phyloP scores from a whole-genome alignment of 2,797 vertebrate species.

The Fundulus diaphanus region DNA sequence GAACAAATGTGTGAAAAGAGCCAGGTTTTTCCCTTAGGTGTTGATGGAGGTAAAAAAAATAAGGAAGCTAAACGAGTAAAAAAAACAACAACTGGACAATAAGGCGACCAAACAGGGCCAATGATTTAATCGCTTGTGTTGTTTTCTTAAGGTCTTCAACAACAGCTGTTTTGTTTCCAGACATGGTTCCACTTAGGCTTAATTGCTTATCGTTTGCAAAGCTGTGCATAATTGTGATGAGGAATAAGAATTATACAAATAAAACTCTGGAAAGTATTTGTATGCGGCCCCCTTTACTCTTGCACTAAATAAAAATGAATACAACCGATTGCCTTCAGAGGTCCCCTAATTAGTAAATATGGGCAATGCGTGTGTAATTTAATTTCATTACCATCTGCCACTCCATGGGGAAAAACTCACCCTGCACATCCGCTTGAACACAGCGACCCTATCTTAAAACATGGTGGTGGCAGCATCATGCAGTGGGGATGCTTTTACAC shows the following conservation, averaged over 20 bases:
- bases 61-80: neutral
- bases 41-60: neutral
- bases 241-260: neutral
- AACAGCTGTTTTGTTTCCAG: neutral
- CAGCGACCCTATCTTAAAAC: neutral
- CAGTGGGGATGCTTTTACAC: neutral
- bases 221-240: neutral
- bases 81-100: neutral
- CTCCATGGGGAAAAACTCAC: neutral
- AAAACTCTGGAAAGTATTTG: neutral
- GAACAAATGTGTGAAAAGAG: neutral
- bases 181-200: neutral
- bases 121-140: neutral
- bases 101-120: neutral
- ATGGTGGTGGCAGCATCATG: neutral
- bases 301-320: neutral
- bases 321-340: neutral
- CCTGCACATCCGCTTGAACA: neutral
- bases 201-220: neutral
- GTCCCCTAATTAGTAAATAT: neutral
- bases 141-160: neutral
- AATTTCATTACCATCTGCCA: neutral
- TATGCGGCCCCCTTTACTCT: neutral
- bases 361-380: neutral
- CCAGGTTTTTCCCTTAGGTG: neutral